Evolutionary conservation across 2,888 invertebrate genomes (phyloP), one percentile per base, ranked within the genome.

Genomic region (Neria commutata): DNA sequence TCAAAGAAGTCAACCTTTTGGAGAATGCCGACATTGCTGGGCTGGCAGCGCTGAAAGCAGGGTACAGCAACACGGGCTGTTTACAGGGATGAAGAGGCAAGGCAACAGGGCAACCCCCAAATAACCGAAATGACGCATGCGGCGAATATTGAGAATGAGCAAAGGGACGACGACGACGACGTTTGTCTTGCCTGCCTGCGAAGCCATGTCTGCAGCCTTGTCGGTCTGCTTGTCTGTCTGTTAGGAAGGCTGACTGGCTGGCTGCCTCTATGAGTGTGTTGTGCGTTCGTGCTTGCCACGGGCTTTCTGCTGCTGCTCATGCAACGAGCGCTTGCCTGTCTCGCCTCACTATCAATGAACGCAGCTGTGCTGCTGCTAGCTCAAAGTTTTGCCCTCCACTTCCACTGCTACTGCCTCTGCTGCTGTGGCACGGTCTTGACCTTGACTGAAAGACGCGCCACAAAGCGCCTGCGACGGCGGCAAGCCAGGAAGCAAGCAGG

Each of bases 391-490:
- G n/a, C n/a, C n/a, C n/a, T n/a, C n/a, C n/a, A 56, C 50, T 40
- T 50, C 26, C 17, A 23, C 26, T 45, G 40, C 51, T 24, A 19
- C 23, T n/a, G 37, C 16, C 4, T 37, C n/a, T 24, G 56, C 21
- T n/a, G n/a, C n/a, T n/a, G 40, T 17, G 24, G 29, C 25, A 71
- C 68, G 69, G 62, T 67, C 73, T 74, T 74, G 74, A 72, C 75
- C 74, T 71, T 71, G 71, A 71, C 37, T 8, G 71, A 71, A 60
- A 64, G 63, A 67, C 68, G 61, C 67, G n/a, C n/a, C n/a, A n/a
- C n/a, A n/a, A n/a, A n/a, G n/a, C n/a, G n/a, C n/a, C n/a, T n/a
- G n/a, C n/a, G n/a, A n/a, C n/a, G n/a, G n/a, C n/a, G n/a, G n/a
- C n/a, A n/a, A 46, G 24, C 4, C 17, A 23, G 46, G 8, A 8